Evolutionary conservation across 2,113 vertebrate species (phyloP), one percentile per base, ranked within the genome.

Genomic region (Euleptes europaea): DNA sequence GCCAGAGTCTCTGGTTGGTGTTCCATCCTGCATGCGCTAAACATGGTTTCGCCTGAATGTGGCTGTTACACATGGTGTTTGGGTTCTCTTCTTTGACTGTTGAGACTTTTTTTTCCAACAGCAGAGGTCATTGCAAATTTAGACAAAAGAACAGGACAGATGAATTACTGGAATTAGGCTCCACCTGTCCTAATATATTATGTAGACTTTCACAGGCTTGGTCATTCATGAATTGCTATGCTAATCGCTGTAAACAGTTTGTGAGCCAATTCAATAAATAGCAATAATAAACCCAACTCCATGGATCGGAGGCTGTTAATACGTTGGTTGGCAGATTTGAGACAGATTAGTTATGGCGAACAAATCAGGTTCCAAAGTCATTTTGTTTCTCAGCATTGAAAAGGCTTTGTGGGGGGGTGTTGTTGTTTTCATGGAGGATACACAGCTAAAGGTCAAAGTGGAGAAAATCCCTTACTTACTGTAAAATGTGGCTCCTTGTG

Each of bases 321-420:
- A 49, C 26, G 65, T 65, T 74, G 44, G 75, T 40, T 12, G 47
- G 72, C 82, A 49, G 35, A 17, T 76, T 76, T 51, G 60, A 38
- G 82, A 65, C 60, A 44, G 72, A 84, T 76, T 67, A 84, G 66
- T 84, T 84, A 76, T 66, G 15, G 42, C 63, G 38, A 76, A 67
- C 72, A 76, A 63, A 84, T 84, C 57, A 76, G 42, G 60, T 33
- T 51, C 72, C 42, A 83, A 49, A 66, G 72, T 13, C n/a, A 66
- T 76, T 84, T 76, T 66, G 21, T 84, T 84, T 67, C 82, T 63
- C 44, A 26, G 76, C 66, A 76, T 40, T 76, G 73, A 47, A 67
- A 83, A 83, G 66, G 57, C 31, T 12, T 67, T 44, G 4, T 44
- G 44, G 4, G 4, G 4, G 4, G 4, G 4, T 44, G 44, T 77